These are phyloP conservation scores for Cistogaster globosa DNA, from an alignment of 2,888 invertebrate species.

Conservation along the genomic window DNA sequence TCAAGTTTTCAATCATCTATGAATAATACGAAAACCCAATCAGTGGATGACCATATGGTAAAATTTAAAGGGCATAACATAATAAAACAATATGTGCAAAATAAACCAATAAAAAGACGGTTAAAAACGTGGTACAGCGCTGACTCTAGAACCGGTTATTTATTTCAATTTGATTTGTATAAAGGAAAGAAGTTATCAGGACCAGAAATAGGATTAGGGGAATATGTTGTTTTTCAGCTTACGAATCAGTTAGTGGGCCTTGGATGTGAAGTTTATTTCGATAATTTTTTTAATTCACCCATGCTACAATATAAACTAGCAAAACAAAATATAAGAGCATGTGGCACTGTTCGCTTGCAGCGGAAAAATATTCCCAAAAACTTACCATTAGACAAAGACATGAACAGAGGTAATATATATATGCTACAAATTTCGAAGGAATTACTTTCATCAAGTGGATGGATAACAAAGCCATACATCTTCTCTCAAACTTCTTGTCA, in stretches of 20 bases:
- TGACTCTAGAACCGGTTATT: conserved; percentile 21
- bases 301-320: conserved; percentile 19
- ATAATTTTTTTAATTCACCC: conserved; percentile 14
- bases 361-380: conserved; percentile 47
- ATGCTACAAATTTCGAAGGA: conserved; percentile 30
- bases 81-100: conserved; percentile 36
- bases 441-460: conserved; percentile 56
- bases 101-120: conserved; percentile 17
- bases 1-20: neutral
- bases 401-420: conserved; percentile 25
- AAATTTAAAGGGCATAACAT: conserved; percentile 13
- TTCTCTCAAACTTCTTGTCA: conserved; percentile 30
- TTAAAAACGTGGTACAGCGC: conserved; percentile 34
- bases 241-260: neutral
- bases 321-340: conserved; percentile 32
- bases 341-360: conserved; percentile 53
- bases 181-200: conserved; percentile 1
- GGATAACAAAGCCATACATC: conserved; percentile 22
- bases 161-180: conserved; percentile 26
- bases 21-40: conserved; percentile 8
- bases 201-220: conserved; percentile 34
- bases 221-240: conserved; percentile 38
- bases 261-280: too few species aligned
- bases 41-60: conserved; percentile 3
- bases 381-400: conserved; percentile 38